Base-by-base conservation (phyloP, 2,113 vertebrate species). In the Cephalopterus ornatus region DNA sequence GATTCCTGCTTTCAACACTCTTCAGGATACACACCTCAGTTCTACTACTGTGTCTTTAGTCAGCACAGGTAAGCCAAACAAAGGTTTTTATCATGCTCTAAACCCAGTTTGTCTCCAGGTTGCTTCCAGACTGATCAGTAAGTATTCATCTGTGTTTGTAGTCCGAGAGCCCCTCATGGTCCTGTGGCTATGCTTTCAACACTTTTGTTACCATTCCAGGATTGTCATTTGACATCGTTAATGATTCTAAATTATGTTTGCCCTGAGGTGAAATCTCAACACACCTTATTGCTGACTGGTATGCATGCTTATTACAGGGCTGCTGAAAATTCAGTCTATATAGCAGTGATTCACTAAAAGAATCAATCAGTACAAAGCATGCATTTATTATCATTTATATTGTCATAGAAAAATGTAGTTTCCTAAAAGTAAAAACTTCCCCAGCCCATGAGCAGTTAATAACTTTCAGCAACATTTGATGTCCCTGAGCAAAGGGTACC, bases 291-390 rank as follows among this genome's bases (percentile, higher is more conserved):
- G 68, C 47, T 61, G n/a, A 37, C 65, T 47, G 13, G 20, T 33
- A 42, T 0, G 2, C 7, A 9, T 1, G 0, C 21, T 62, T 74
- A n/a, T 73, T 66, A 66, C 5, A 52, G 32, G 37, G 28, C 11
- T 82, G 33, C 24, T 71, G 35, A 41, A 71, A 75, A 72, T 42
- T 44, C 8, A 0, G 53, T 83, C 67, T 55, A 7, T 82, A 49
- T 23, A 46, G 14, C 9, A 0, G 0, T 11, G 12, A n/a, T 52
- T 63, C 52, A 28, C 50, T 76, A 53, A 75, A 46, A 59, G 16
- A 58, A 58, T 73, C 9, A 74, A 35, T 52, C 21, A 53, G 11
- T 24, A 58, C 14, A 71, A 67, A 53, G 28, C 23, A 46, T 19
- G 4, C 13, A 28, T 49, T 78, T 88, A 52, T 49, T 71, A 41